Conservation (phyloP, 2,888 invertebrate genomes). For the Perizoma affinitatum region DNA sequence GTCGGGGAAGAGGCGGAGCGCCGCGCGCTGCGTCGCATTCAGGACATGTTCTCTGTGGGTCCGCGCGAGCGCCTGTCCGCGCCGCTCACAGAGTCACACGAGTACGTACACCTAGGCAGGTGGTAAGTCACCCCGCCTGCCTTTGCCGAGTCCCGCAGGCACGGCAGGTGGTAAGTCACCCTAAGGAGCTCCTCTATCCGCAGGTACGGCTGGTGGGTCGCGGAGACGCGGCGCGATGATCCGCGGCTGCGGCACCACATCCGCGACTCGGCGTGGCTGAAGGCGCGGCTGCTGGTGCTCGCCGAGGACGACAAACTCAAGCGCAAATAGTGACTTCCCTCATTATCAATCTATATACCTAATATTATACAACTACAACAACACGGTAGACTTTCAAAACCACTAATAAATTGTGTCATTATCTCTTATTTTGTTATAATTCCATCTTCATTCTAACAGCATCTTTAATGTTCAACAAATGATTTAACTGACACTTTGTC, state of each 20-base stretch:
- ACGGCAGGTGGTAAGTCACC: too few relatives aligned
- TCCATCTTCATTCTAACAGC: too few relatives aligned
- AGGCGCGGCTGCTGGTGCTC: slow-evolving; percentile 64
- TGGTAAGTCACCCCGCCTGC: too few relatives aligned
- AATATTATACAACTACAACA: too few relatives aligned
- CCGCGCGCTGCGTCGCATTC: slow-evolving; percentile 47
- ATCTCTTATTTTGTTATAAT: too few relatives aligned
- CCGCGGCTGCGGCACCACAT: slow-evolving; percentile 68
- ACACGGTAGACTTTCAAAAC: too few relatives aligned
- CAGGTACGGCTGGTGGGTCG: slow-evolving; percentile 36
- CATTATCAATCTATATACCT: not conserved
- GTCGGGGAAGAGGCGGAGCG: slow-evolving; percentile 36
- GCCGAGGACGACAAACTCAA: slow-evolving; percentile 48
- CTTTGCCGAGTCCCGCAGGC: slow-evolving; percentile 57
- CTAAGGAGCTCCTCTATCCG: too few relatives aligned
- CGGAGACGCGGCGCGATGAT: slow-evolving; percentile 34
- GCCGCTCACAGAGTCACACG: slow-evolving; percentile 49
- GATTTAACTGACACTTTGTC: too few relatives aligned
- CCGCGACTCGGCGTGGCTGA: slow-evolving; percentile 75
- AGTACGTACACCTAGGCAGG: slow-evolving; percentile 21
- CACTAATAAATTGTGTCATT: too few relatives aligned
- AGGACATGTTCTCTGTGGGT: slow-evolving; percentile 49
- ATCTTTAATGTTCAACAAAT: too few relatives aligned
- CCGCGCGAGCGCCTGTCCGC: slow-evolving; percentile 52
- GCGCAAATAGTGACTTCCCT: slow-evolving; percentile 5